These are phyloP conservation scores for Hippocampus mohnikei DNA, from an alignment of 2,113 vertebrate genomes.

Conservation along the genomic window DNA sequence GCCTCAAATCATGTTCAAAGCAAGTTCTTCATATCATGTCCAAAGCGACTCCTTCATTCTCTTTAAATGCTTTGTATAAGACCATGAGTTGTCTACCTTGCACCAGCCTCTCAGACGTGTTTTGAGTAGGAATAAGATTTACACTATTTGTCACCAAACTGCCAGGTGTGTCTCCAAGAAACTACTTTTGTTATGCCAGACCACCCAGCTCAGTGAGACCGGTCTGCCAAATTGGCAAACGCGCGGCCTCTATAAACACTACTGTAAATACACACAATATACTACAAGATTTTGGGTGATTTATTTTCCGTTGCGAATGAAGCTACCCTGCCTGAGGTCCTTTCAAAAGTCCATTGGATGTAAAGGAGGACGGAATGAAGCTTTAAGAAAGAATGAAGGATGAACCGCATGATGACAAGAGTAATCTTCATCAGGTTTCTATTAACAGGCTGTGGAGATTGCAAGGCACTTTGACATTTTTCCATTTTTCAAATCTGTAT, in stretches of 20 bases:
- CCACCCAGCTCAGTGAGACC: too few relatives aligned
- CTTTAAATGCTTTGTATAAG: too few relatives aligned
- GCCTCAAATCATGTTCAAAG: too few relatives aligned
- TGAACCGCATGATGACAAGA: constrained; percentile 5
- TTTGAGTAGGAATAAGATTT: too few relatives aligned
- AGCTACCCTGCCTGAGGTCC: constrained; percentile 40
- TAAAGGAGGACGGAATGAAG: constrained; percentile 22
- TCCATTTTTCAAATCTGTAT: constrained; percentile 34
- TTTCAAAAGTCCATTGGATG: constrained; percentile 30
- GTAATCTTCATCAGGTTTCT: constrained; percentile 48
- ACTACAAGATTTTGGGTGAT: neutral
- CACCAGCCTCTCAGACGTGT: too few relatives aligned
- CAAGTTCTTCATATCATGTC: too few relatives aligned
- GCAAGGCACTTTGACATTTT: constrained; percentile 50
- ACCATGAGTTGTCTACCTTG: too few relatives aligned
- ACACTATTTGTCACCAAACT: too few relatives aligned
- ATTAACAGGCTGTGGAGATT: constrained; percentile 54
- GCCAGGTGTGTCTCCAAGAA: too few relatives aligned
- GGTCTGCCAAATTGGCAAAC: too few relatives aligned
- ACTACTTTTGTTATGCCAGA: too few relatives aligned
- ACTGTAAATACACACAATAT: neutral
- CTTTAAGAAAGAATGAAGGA: constrained; percentile 10
- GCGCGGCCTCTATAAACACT: neutral
- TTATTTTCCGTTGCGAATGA: neutral
- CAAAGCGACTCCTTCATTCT: too few relatives aligned